A percentile compares a stretch with the other conserved stretches of the same genome.
Evolutionary conservation across 2,113 vertebrate species (phyloP).

Genomic region (Vulpes ferrilata): DNA sequence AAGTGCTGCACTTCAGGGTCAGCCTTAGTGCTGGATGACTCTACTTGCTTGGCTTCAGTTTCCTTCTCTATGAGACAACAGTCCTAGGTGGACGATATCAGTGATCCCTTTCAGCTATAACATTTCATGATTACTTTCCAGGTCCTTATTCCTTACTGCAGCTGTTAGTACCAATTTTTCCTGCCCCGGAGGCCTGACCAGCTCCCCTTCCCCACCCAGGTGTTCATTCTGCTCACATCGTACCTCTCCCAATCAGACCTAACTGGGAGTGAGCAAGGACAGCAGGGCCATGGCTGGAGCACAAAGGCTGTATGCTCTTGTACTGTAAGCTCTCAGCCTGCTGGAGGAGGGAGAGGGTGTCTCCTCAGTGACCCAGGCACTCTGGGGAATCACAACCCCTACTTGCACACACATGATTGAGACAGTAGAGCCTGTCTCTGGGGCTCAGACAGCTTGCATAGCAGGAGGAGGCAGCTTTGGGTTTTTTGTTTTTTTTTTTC

Average conservation of each 20-base stretch:
- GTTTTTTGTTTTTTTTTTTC: not conserved
- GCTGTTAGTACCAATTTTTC: not conserved
- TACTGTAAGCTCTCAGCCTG: too few relatives aligned
- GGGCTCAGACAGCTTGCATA: conserved; percentile 58
- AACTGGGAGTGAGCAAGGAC: not conserved
- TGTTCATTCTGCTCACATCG: not conserved
- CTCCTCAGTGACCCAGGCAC: not conserved
- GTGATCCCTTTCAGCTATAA: not conserved
- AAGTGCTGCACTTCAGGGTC: not conserved
- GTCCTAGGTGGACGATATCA: not conserved
- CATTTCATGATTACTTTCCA: not conserved
- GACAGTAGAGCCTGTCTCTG: not conserved
- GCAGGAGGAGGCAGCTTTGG: conserved; percentile 59
- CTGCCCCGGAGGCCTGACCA: not conserved
- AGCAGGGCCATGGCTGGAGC: not conserved
- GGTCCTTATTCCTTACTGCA: not conserved
- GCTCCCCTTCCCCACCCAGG: not conserved
- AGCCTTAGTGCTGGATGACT: fast-evolving
- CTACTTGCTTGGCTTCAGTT: not conserved
- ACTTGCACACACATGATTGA: not conserved
- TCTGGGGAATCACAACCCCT: not conserved
- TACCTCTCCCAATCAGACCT: not conserved
- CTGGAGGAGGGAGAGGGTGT: not conserved
- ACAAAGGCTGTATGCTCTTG: not conserved
- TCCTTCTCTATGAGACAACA: not conserved